Evolutionary conservation across 2,888 invertebrate species (phyloP).

Genomic region (Drosophila mimetica): DNA sequence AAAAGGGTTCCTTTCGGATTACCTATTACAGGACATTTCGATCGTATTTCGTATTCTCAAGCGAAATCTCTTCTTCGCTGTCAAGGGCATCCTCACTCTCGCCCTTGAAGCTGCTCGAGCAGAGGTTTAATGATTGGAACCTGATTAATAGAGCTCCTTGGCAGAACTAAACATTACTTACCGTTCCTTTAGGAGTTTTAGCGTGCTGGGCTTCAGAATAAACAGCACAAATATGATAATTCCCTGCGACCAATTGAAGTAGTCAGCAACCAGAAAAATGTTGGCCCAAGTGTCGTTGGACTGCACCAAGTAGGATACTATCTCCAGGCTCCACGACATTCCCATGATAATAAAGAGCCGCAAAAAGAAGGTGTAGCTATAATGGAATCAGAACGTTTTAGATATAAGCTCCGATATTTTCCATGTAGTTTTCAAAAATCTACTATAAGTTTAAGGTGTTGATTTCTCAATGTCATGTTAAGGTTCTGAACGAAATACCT

Average conservation of each 20-base stretch:
- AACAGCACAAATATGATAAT: conserved; percentile 73
- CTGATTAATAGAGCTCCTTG: conserved; percentile 10
- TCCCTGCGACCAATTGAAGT: conserved; percentile 64
- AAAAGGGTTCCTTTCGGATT: conserved; percentile 23
- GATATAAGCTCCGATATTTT: too few species aligned
- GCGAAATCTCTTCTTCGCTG: conserved; percentile 58
- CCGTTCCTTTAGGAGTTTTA: conserved; percentile 57
- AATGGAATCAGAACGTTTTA: background rate
- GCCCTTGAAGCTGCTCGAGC: conserved; percentile 49
- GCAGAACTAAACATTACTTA: conserved; percentile 32
- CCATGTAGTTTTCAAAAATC: too few species aligned
- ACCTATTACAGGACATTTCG: conserved; percentile 52
- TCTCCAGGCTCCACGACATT: conserved; percentile 92
- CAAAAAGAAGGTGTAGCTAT: conserved; percentile 90
- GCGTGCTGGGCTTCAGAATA: conserved; percentile 65
- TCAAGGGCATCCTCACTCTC: conserved; percentile 17
- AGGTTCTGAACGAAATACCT: too few species aligned
- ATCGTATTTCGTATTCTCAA: conserved; percentile 49
- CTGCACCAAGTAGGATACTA: conserved; percentile 88
- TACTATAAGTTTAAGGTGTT: too few species aligned
- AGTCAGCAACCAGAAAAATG: conserved; percentile 36
- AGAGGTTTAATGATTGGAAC: conserved; percentile 9
- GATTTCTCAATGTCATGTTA: too few species aligned
- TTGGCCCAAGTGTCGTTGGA: background rate
- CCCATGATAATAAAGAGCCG: conserved; percentile 94